Evolutionary conservation across 1,140 invertebrate species (phyloP).

Genomic region (Drosophila mayri): DNA sequence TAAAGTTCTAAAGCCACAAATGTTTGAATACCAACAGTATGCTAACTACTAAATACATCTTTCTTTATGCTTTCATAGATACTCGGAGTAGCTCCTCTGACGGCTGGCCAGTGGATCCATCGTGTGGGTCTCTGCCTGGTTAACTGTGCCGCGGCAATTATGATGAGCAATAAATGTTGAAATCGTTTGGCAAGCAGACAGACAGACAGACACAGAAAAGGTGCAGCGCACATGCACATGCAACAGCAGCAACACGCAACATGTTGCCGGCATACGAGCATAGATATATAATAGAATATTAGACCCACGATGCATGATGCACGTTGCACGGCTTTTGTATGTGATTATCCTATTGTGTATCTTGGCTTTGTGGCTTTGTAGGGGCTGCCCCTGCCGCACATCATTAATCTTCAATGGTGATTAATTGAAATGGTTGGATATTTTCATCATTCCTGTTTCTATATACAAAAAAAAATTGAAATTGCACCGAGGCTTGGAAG

Average conservation of each 20-base stretch:
- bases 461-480: too few species aligned
- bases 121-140: constrained; percentile 31
- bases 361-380: constrained; percentile 31
- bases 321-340: constrained; percentile 34
- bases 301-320: constrained; percentile 17
- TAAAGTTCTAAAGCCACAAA: too few species aligned
- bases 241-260: constrained; percentile 56
- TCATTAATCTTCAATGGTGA: constrained; percentile 72
- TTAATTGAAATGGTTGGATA: constrained; percentile 67
- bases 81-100: not conserved
- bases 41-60: not conserved
- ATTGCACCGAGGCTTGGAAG: constrained; percentile 50
- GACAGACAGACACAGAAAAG: constrained; percentile 16
- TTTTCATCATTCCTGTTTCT: constrained; percentile 54
- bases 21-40: not conserved
- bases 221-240: constrained; percentile 46
- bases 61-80: not conserved
- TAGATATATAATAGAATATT: constrained; percentile 26
- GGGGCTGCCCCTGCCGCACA: constrained; percentile 55
- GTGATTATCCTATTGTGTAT: constrained; percentile 17
- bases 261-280: constrained; percentile 43
- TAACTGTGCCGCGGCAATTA: constrained; percentile 68
- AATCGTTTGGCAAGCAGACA: constrained; percentile 46
- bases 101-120: not conserved
- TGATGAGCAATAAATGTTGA: constrained; percentile 65